These are phyloP conservation scores for Gnathonemus longibarbis DNA, from an alignment of 2,113 vertebrate species.

Conservation along the genomic window DNA sequence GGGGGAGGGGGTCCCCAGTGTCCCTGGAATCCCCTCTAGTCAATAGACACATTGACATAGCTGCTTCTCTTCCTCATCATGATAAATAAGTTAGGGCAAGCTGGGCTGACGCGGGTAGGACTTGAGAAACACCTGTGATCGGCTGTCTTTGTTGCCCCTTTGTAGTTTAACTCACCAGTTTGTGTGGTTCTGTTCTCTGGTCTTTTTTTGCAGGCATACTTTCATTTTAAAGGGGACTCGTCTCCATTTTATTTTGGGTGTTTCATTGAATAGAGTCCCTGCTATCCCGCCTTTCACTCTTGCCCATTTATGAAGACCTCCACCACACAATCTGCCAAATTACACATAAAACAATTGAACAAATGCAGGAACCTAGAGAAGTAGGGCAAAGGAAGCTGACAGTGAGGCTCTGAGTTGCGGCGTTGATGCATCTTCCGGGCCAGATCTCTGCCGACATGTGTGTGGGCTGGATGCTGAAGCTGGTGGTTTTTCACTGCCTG, in stretches of 20 bases:
- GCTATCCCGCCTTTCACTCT: background rate
- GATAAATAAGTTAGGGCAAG: background rate
- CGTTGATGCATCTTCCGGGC: background rate
- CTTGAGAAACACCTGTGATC: background rate
- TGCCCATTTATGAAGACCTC: background rate
- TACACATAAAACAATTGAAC: background rate
- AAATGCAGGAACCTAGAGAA: background rate
- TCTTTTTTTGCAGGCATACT: background rate
- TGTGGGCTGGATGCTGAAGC: background rate
- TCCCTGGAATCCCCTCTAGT: background rate
- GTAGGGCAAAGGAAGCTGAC: background rate
- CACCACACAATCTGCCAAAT: background rate
- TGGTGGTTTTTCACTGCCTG: background rate
- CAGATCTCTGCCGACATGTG: background rate
- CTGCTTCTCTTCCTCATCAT: background rate
- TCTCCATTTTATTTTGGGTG: background rate
- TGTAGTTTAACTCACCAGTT: background rate
- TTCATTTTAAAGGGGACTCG: background rate
- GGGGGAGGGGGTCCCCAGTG: too few species aligned
- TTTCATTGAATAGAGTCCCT: background rate
- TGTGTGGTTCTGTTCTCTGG: background rate
- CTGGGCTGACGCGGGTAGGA: background rate
- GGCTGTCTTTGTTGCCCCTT: background rate
- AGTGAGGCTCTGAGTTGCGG: background rate
- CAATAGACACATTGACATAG: background rate